Conservation (phyloP, 2,888 invertebrate species). For the Melieria omissa region DNA sequence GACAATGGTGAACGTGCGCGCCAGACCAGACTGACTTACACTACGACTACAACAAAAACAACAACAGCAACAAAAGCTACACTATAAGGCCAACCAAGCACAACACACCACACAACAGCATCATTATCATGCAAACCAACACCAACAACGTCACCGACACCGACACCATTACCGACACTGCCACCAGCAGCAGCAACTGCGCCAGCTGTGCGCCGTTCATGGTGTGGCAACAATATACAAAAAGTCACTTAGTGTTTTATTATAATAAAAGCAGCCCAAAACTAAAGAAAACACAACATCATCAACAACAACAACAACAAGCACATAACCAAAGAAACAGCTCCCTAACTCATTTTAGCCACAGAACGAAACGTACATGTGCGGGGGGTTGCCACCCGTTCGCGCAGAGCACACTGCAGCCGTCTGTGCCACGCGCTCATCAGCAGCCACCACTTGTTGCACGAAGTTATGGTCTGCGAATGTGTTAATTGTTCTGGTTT, state of each 20-base stretch:
- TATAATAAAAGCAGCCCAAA: constrained; percentile 46
- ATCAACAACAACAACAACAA: not conserved
- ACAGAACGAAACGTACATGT: too few relatives aligned
- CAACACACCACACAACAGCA: constrained; percentile 7
- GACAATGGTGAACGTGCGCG: too few relatives aligned
- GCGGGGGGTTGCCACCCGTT: too few relatives aligned
- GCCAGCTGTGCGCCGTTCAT: constrained; percentile 23
- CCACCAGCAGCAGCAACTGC: constrained; percentile 48
- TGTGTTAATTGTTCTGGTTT: constrained; percentile 26
- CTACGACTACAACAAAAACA: not conserved
- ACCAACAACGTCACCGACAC: constrained; percentile 28
- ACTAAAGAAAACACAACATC: constrained; percentile 20
- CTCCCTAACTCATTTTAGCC: not conserved
- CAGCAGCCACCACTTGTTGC: constrained; percentile 28
- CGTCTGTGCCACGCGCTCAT: not conserved
- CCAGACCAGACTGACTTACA: too few relatives aligned
- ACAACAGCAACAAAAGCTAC: not conserved
- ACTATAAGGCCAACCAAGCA: not conserved
- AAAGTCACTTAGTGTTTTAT: constrained; percentile 52
- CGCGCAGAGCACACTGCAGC: too few relatives aligned
- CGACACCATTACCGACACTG: constrained; percentile 51
- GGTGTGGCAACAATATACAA: constrained; percentile 47
- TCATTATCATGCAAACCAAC: constrained; percentile 47
- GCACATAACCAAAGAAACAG: not conserved
- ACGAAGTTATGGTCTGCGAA: constrained; percentile 14